Conservation (phyloP, 2,888 invertebrate genomes). For the Pollenia labialis region DNA sequence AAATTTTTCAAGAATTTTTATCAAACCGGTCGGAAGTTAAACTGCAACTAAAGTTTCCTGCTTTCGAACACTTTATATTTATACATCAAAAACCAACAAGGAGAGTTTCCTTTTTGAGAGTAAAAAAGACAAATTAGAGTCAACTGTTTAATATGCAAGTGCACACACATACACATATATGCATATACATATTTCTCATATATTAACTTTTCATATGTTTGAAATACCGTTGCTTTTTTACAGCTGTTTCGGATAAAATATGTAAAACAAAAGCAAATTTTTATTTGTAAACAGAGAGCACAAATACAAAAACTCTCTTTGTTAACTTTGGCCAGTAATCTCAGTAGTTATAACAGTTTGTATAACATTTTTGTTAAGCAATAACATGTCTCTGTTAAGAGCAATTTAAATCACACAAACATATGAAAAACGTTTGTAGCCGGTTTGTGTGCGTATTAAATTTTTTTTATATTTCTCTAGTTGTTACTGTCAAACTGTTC, state of each 20-base stretch:
- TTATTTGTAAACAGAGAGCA: too few species aligned
- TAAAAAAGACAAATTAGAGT: not conserved
- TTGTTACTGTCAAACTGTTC: too few species aligned
- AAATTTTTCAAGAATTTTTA: not conserved
- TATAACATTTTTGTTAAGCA: not conserved
- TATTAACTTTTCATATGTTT: too few species aligned
- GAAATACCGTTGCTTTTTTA: not conserved
- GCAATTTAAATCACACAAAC: too few species aligned
- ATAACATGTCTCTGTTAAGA: not conserved
- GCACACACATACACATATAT: too few species aligned
- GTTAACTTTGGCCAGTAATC: not conserved
- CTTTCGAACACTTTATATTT: slow-evolving; percentile 60
- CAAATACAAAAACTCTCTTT: too few species aligned
- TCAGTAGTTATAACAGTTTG: not conserved
- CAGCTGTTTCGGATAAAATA: slow-evolving; percentile 6
- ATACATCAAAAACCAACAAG: slow-evolving; percentile 7
- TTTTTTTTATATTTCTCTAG: too few species aligned
- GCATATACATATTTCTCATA: too few species aligned
- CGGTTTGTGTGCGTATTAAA: too few species aligned
- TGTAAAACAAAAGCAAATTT: not conserved
- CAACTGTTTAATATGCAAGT: not conserved
- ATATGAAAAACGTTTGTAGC: too few species aligned
- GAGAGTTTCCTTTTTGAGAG: not conserved
- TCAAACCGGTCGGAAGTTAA: slow-evolving; percentile 58
- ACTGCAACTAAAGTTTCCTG: slow-evolving; percentile 66